Evolutionary conservation across 92 coral and sea anemone species (phyloP).

Genomic region (Phenganax subtilis): DNA sequence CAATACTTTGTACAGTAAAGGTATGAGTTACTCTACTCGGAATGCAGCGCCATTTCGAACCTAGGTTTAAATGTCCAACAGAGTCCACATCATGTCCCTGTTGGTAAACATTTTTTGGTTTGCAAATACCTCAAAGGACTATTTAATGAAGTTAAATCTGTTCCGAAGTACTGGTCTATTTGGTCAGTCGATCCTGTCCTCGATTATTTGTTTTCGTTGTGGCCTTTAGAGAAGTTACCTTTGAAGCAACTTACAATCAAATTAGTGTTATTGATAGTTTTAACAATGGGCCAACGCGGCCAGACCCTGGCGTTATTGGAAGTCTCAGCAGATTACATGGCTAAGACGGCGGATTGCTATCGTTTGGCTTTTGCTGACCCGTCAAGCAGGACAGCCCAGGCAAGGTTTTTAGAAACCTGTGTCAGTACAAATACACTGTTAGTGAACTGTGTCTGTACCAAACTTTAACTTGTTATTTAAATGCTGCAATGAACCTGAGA

Average conservation of each 20-base stretch:
- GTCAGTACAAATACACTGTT: background rate
- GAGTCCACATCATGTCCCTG: background rate
- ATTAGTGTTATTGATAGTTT: background rate
- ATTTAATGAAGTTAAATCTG: background rate
- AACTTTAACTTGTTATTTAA: constrained; percentile 2
- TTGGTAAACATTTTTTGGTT: background rate
- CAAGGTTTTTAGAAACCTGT: background rate
- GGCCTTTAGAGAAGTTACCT: background rate
- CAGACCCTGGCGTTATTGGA: constrained; percentile 12
- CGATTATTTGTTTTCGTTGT: background rate
- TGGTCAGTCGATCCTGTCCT: constrained; percentile 5
- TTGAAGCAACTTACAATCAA: constrained; percentile 7
- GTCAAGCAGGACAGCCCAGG: constrained; percentile 25
- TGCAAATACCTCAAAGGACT: constrained; percentile 15
- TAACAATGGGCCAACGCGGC: constrained; percentile 7
- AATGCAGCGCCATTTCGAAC: constrained; percentile 6
- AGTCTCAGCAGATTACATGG: background rate
- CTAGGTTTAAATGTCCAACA: background rate
- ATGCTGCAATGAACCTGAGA: constrained; percentile 24
- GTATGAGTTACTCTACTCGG: background rate
- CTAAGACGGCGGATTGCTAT: background rate
- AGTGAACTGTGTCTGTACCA: constrained; percentile 15
- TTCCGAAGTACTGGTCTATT: background rate
- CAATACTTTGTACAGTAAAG: background rate
- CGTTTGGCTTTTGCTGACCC: background rate